A percentile compares a stretch with the other conserved stretches of the same genome.
Evolutionary conservation across 30 jellyfish, hydroid and myxozoan genomes (phyloP).

Genomic region (Aurelia aurita): DNA sequence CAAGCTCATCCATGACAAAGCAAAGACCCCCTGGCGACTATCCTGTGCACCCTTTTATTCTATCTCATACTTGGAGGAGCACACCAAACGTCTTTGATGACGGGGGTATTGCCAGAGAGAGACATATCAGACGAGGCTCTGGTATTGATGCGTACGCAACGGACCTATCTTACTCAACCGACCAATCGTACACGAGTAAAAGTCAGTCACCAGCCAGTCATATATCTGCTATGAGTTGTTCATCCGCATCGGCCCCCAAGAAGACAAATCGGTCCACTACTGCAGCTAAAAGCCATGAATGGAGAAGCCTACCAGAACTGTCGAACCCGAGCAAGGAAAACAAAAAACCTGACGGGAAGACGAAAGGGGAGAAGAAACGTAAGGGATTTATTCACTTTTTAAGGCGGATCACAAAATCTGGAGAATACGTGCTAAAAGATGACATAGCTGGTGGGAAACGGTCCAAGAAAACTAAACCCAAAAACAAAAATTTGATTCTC

Average conservation of each 20-base stretch:
- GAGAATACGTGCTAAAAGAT: conserved; percentile 38
- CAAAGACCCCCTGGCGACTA: too few relatives aligned
- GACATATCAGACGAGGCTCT: neutral
- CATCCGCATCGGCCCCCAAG: too few relatives aligned
- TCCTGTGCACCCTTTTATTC: neutral
- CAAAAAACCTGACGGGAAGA: neutral
- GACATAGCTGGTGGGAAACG: conserved; percentile 3
- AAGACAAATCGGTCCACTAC: neutral
- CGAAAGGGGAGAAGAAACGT: neutral
- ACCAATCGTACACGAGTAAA: too few relatives aligned
- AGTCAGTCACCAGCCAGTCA: too few relatives aligned
- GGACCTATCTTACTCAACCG: too few relatives aligned
- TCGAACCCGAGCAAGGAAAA: neutral
- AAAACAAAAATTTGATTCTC: neutral
- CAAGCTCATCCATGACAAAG: neutral
- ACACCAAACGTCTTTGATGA: conserved; percentile 33
- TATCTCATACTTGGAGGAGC: conserved; percentile 43
- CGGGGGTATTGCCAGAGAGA: neutral
- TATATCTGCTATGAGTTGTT: too few relatives aligned
- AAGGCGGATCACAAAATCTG: conserved; percentile 39
- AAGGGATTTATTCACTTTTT: conserved; percentile 13
- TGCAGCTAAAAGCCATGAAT: conserved; percentile 11
- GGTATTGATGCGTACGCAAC: too few relatives aligned
- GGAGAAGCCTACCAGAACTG: conserved; percentile 44
- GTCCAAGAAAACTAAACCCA: neutral